These are phyloP conservation scores for Drosophila novamexicana DNA, from an alignment of 1,140 invertebrate genomes.

Conservation along the genomic window DNA sequence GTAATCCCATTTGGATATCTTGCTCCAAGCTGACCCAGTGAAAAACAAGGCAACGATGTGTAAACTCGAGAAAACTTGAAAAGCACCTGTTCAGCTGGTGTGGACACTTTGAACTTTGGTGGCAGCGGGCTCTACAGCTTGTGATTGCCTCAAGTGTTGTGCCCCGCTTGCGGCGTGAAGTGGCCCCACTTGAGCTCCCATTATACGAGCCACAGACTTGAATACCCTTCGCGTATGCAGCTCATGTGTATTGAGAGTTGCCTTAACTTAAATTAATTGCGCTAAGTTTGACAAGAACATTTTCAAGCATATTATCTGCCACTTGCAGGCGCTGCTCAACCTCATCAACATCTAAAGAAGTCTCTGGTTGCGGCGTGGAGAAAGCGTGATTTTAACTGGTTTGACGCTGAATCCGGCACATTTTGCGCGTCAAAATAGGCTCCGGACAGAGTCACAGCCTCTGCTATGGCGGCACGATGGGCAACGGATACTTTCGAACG, in stretches of 20 bases:
- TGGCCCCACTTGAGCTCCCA: conserved; percentile 34
- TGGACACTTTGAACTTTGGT: conserved; percentile 19
- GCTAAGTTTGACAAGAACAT: conserved; percentile 33
- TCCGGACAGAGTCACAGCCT: conserved; percentile 84
- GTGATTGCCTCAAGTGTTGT: conserved; percentile 40
- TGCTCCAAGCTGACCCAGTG: conserved; percentile 30
- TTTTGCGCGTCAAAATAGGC: conserved; percentile 84
- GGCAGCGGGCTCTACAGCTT: conserved; percentile 1
- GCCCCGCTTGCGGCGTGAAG: background rate
- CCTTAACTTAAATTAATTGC: conserved; percentile 60
- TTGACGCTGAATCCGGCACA: conserved; percentile 58
- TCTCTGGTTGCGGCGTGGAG: background rate
- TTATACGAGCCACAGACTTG: conserved; percentile 30
- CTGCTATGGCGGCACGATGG: conserved; percentile 84
- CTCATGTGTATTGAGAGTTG: conserved; percentile 2
- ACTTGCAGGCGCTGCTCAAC: conserved; percentile 52
- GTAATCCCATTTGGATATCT: conserved; percentile 38
- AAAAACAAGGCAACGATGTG: conserved; percentile 18
- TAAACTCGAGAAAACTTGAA: conserved; percentile 9
- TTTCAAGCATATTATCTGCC: conserved; percentile 49
- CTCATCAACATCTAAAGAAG: background rate
- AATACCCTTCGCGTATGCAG: conserved; percentile 9
- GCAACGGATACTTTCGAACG: conserved; percentile 84
- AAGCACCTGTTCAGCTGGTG: conserved; percentile 21
- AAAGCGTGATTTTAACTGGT: conserved; percentile 5